phyloP scores from a whole-genome alignment of 2,797 vertebrate species.

The Rhinatrema bivittatum region DNA sequence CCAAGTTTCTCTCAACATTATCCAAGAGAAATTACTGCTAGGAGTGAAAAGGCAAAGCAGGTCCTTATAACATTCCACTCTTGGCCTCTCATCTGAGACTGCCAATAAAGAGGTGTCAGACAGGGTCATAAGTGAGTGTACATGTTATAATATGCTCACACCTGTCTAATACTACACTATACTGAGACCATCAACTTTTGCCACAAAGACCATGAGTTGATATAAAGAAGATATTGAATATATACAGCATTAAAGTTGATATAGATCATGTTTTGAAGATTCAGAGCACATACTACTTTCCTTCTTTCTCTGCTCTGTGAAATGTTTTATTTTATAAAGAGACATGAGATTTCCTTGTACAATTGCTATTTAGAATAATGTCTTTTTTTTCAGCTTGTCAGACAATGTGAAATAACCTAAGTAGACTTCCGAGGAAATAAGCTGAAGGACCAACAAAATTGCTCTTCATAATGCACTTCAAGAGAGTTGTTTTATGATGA shows the following conservation, averaged over 20 bases:
- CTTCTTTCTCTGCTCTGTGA: conserved; percentile 13
- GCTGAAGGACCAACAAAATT: conserved; percentile 11
- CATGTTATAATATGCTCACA: no score
- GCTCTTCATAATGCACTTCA: conserved; percentile 19
- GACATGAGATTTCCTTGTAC: conserved; percentile 17
- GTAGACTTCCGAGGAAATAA: conserved; percentile 10
- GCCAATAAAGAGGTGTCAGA: no score
- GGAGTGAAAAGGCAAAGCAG: no score
- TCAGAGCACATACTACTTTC: conserved; percentile 6
- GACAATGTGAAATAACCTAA: conserved; percentile 13
- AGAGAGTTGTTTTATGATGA: conserved; percentile 18
- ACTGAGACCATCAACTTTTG: no score
- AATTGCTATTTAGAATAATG: conserved; percentile 15
- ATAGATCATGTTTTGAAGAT: conserved; percentile 22
- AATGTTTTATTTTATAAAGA: conserved; percentile 15
- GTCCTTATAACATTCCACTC: no score
- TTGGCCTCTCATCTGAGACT: no score
- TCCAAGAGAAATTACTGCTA: no score
- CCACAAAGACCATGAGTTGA: not conserved
- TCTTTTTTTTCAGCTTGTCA: conserved; percentile 11
- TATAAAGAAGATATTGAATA: not conserved
- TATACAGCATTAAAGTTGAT: conserved; percentile 8
- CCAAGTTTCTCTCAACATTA: no score
- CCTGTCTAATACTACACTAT: no score
- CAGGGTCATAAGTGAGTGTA: no score